Percentiles rank a stretch among this genome's conserved stretches.
These are phyloP conservation scores for Drosophila leonis DNA, from an alignment of 2,888 invertebrate genomes.

Conservation along the genomic window DNA sequence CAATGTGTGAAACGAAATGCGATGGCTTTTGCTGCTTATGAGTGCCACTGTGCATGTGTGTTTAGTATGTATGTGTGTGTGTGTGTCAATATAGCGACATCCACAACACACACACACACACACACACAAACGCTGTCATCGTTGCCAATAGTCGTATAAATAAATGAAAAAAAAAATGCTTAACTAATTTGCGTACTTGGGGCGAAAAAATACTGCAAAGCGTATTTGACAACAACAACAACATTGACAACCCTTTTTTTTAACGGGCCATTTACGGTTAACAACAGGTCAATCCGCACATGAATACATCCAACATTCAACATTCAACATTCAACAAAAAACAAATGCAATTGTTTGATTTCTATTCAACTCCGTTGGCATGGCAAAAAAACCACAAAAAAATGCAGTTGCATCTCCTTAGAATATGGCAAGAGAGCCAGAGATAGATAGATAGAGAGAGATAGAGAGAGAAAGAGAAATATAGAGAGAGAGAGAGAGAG, in stretches of 20 bases:
- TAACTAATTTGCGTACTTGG: slow-evolving; percentile 59
- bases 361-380: slow-evolving; percentile 8
- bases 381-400: neutral
- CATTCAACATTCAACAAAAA: neutral
- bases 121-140: slow-evolving; percentile 12
- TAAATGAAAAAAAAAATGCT: slow-evolving; percentile 41
- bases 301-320: slow-evolving; percentile 11
- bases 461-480: neutral
- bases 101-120: slow-evolving; percentile 2
- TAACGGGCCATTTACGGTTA: slow-evolving; percentile 3
- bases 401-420: neutral
- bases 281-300: slow-evolving; percentile 13
- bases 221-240: slow-evolving; percentile 9
- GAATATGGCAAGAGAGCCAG: neutral
- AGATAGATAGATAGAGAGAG: neutral
- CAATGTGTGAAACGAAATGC: slow-evolving; percentile 52
- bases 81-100: slow-evolving; percentile 2
- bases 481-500: neutral
- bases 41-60: slow-evolving; percentile 21
- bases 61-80: too few species aligned
- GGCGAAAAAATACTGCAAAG: slow-evolving; percentile 21
- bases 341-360: slow-evolving; percentile 12
- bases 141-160: slow-evolving; percentile 46
- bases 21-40: slow-evolving; percentile 35
- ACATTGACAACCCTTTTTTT: neutral